These are phyloP conservation scores for Formicarius rufipectus DNA, from an alignment of 2,113 vertebrate genomes.

Conservation along the genomic window DNA sequence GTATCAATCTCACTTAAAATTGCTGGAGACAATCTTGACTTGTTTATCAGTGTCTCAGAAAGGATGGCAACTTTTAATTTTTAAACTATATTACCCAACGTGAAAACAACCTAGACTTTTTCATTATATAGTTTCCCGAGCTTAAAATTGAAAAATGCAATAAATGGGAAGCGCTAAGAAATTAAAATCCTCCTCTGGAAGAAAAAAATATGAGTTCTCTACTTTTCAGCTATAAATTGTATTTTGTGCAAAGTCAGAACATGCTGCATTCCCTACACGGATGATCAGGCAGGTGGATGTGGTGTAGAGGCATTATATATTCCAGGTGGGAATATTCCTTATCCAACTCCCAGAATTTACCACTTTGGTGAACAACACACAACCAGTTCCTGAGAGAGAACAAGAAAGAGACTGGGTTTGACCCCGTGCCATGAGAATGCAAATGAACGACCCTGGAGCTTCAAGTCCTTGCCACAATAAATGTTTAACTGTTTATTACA, in stretches of 20 bases:
- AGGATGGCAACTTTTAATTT: slow-evolving; percentile 6
- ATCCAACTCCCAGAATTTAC: background rate
- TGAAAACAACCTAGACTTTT: background rate
- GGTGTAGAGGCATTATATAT: background rate
- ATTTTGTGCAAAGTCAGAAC: background rate
- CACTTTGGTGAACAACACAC: background rate
- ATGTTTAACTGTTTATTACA: background rate
- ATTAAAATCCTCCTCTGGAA: background rate
- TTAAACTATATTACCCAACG: background rate
- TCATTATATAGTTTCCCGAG: background rate
- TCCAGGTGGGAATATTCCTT: background rate
- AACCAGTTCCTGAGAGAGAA: background rate
- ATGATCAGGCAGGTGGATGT: background rate
- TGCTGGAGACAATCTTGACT: background rate
- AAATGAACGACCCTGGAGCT: background rate
- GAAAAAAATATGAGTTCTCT: background rate
- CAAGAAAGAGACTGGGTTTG: background rate
- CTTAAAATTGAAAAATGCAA: background rate
- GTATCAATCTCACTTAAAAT: slow-evolving; percentile 40
- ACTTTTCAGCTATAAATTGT: background rate
- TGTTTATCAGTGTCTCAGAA: slow-evolving; percentile 18
- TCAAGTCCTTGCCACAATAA: background rate
- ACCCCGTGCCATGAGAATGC: background rate
- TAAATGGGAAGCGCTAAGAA: background rate
- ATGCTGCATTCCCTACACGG: fast-evolving